Evolutionary conservation across 2,797 vertebrate genomes (phyloP).

Genomic region (Apodemus agrarius): DNA sequence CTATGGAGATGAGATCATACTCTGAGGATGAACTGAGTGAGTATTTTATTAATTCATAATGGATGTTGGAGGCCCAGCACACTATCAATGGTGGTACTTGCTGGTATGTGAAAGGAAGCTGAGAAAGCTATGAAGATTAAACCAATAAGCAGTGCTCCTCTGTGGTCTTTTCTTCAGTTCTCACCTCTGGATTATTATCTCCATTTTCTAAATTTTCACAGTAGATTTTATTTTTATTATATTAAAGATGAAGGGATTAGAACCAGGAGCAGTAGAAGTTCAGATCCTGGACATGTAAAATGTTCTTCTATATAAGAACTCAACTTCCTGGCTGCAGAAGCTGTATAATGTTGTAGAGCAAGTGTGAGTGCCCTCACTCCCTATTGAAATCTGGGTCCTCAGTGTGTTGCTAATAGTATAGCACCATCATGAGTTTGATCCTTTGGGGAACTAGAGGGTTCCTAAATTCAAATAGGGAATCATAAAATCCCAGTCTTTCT

Average conservation of each 20-base stretch:
- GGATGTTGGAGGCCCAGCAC: background rate
- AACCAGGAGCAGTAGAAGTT: background rate
- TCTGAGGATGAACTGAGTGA: background rate
- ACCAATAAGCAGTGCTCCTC: background rate
- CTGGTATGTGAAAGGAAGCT: background rate
- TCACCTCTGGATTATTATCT: background rate
- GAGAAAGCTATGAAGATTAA: background rate
- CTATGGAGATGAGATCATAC: background rate
- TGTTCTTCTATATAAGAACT: background rate
- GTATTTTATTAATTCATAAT: background rate
- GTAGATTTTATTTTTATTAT: background rate
- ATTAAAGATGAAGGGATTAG: background rate
- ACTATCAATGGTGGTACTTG: background rate
- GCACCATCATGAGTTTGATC: background rate
- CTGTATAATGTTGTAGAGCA: background rate
- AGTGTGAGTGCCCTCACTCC: background rate
- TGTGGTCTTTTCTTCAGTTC: background rate
- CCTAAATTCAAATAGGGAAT: background rate
- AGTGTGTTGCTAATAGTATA: background rate
- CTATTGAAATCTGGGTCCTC: background rate
- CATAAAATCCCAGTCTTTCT: too few relatives aligned
- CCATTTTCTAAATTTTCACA: background rate
- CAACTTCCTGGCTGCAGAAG: background rate
- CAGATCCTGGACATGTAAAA: background rate
- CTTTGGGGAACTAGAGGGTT: fast-evolving